Evolutionary conservation across 2,797 vertebrate genomes (phyloP).

Genomic region (Acanthornis magna): DNA sequence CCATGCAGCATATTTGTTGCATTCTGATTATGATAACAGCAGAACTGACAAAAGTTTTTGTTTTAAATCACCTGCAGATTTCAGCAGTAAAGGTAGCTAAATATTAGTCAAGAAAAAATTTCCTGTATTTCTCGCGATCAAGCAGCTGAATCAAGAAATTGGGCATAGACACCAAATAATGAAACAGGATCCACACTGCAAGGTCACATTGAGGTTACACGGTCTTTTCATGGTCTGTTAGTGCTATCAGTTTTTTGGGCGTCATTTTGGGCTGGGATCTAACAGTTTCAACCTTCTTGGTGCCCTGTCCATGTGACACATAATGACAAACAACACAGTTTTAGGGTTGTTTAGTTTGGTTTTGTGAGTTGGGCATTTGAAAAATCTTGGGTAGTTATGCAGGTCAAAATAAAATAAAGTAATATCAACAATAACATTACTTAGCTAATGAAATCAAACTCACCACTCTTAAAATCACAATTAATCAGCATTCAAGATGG

Average conservation of each 20-base stretch:
- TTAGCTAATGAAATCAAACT: background rate
- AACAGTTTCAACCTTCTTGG: background rate
- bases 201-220: background rate
- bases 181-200: background rate
- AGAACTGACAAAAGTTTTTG: background rate
- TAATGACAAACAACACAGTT: background rate
- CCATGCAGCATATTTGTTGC: background rate
- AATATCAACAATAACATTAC: background rate
- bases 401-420: background rate
- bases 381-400: background rate
- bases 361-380: background rate
- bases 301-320: background rate
- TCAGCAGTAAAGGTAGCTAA: background rate
- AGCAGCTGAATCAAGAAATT: background rate
- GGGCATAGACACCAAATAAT: background rate
- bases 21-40: background rate
- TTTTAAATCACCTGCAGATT: background rate
- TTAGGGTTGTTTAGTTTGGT: background rate
- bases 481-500: background rate
- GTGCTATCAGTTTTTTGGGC: background rate
- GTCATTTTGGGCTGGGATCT: background rate
- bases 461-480: background rate
- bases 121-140: background rate
- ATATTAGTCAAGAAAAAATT: background rate
- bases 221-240: background rate